Evolutionary conservation across 1,140 invertebrate species (phyloP).

Genomic region (Formica selysi): DNA sequence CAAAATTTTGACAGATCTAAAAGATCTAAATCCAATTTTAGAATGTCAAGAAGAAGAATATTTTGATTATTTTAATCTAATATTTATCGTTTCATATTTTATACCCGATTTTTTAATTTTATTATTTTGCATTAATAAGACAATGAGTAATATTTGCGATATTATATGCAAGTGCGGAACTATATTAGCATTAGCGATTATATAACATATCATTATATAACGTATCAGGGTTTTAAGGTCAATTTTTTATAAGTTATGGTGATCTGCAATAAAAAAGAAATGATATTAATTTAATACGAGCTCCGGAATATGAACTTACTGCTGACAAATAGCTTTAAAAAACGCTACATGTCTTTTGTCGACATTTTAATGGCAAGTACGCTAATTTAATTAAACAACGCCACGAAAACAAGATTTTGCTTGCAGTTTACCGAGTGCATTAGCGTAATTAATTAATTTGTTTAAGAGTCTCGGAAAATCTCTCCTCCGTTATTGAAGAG

Average conservation of each 20-base stretch:
- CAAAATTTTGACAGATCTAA: neutral
- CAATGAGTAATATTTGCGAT: too few relatives aligned
- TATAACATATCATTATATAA: neutral
- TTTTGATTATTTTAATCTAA: neutral
- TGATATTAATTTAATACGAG: neutral
- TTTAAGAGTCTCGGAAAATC: neutral
- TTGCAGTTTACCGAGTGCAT: neutral
- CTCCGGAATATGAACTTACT: neutral
- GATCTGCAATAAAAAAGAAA: neutral
- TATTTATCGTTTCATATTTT: too few relatives aligned
- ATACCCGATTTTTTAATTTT: too few relatives aligned
- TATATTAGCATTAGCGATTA: slow-evolving; percentile 10
- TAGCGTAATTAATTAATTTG: slow-evolving; percentile 42
- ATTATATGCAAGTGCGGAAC: neutral
- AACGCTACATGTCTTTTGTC: neutral
- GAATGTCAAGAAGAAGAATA: neutral
- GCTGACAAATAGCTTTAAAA: neutral
- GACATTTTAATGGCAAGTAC: neutral
- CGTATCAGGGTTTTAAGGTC: neutral
- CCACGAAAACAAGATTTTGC: neutral
- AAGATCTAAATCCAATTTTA: slow-evolving; percentile 12
- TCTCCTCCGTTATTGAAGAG: neutral
- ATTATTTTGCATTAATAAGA: too few relatives aligned
- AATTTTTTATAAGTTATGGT: neutral
- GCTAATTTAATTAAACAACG: slow-evolving; percentile 36